These are phyloP conservation scores for Hemithea aestivaria DNA, from an alignment of 2,888 invertebrate genomes.

Conservation along the genomic window DNA sequence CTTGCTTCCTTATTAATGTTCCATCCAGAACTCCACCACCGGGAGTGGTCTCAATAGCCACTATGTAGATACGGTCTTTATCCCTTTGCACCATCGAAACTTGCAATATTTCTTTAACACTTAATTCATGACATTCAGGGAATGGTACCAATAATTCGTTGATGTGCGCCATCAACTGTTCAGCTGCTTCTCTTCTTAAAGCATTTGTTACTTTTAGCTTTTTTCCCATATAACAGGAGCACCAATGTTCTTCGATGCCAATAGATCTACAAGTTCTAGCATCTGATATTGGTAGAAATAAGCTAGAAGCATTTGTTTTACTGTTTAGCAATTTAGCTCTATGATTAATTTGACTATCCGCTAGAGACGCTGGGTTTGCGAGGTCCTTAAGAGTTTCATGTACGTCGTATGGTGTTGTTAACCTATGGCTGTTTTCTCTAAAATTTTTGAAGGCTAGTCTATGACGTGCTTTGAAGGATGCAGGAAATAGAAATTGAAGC, in stretches of 20 bases:
- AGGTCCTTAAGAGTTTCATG: slow-evolving; percentile 87
- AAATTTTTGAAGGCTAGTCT: slow-evolving; percentile 81
- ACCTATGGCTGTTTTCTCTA: slow-evolving; percentile 78
- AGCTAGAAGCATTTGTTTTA: slow-evolving; percentile 76
- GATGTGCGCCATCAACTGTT: slow-evolving; percentile 79
- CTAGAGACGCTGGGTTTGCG: slow-evolving; percentile 51
- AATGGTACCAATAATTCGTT: slow-evolving; percentile 80
- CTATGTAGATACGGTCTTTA: slow-evolving; percentile 72
- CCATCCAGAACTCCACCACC: slow-evolving; percentile 86
- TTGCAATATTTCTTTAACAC: slow-evolving; percentile 53
- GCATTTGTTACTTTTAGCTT: slow-evolving; percentile 71
- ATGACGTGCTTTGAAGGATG: slow-evolving; percentile 81
- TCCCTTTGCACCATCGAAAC: slow-evolving; percentile 70
- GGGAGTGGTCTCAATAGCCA: slow-evolving; percentile 80
- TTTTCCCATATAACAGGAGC: slow-evolving; percentile 85
- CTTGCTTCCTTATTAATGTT: slow-evolving; percentile 70
- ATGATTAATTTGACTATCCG: slow-evolving; percentile 32
- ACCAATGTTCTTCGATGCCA: slow-evolving; percentile 88
- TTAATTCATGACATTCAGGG: slow-evolving; percentile 81
- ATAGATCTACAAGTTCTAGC: slow-evolving; percentile 86
- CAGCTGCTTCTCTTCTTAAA: slow-evolving; percentile 75
- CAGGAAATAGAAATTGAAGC: slow-evolving; percentile 83
- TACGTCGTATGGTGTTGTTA: slow-evolving; percentile 87
- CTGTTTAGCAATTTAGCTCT: slow-evolving; percentile 49
- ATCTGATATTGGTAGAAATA: slow-evolving; percentile 84